Evolutionary conservation across 2,888 invertebrate genomes (phyloP).

Genomic region (Parapristionchus giblindavisi): DNA sequence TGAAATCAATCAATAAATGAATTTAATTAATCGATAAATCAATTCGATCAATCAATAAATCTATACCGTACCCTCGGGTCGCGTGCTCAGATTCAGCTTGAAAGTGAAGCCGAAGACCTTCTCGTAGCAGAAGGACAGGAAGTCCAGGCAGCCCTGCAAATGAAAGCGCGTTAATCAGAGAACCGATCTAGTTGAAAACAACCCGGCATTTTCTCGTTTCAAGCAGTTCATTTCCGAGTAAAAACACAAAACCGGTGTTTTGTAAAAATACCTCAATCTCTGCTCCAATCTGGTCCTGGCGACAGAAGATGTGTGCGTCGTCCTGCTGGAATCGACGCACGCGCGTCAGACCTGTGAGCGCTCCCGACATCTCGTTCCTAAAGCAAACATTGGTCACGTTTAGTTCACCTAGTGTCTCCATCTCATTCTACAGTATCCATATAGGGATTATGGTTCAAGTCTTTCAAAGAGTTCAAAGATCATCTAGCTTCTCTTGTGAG

Average conservation of each 20-base stretch:
- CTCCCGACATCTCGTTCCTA: conserved; percentile 73
- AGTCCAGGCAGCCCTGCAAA: conserved; percentile 78
- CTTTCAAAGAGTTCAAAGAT: background rate
- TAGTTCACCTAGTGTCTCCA: background rate
- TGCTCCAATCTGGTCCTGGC: conserved; percentile 77
- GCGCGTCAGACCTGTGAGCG: conserved; percentile 89
- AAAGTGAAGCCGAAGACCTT: conserved; percentile 92
- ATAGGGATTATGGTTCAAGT: background rate
- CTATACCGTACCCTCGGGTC: conserved; percentile 88
- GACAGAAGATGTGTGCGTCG: conserved; percentile 98
- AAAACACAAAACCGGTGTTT: too few relatives aligned
- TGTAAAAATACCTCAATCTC: conserved; percentile 65
- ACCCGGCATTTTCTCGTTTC: background rate
- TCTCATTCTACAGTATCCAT: too few relatives aligned
- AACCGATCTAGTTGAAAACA: too few relatives aligned
- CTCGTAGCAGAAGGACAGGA: conserved; percentile 84
- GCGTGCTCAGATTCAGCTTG: conserved; percentile 87
- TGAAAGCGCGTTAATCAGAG: too few relatives aligned
- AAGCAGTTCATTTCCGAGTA: too few relatives aligned
- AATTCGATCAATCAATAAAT: background rate
- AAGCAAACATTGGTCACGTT: conserved; percentile 30
- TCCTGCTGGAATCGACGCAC: conserved; percentile 99
- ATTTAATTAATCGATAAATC: background rate
- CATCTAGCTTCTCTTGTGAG: too few relatives aligned
- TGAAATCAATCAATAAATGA: background rate